These are phyloP conservation scores for Diplolepis rosae DNA, from an alignment of 2,888 invertebrate species.

Conservation along the genomic window DNA sequence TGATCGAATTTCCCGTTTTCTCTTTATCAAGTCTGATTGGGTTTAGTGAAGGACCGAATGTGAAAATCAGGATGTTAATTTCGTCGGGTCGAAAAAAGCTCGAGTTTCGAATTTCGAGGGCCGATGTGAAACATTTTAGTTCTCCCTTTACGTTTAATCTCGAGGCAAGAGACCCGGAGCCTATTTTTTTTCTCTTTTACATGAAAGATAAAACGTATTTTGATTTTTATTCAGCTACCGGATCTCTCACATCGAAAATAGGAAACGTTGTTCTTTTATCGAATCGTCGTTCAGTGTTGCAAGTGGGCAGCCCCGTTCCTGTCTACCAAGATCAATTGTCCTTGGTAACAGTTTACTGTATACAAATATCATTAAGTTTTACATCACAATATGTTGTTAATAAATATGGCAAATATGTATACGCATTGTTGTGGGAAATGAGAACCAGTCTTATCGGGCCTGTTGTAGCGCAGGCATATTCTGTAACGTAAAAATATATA, in stretches of 20 bases:
- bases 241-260: constrained; percentile 40
- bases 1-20: not conserved
- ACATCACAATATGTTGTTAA: constrained; percentile 69
- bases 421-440: constrained; percentile 74
- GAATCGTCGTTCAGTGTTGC: constrained; percentile 43
- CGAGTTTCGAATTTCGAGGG: not conserved
- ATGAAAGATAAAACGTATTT: constrained; percentile 19
- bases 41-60: constrained; percentile 66
- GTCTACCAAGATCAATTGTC: constrained; percentile 59
- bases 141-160: not conserved
- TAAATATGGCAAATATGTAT: constrained; percentile 69
- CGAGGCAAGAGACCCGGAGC: not conserved
- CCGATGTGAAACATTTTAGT: constrained; percentile 11
- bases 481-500: constrained; percentile 75
- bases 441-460: constrained; percentile 74
- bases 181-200: not conserved
- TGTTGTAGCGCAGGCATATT: constrained; percentile 71
- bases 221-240: not conserved
- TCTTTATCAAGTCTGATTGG: constrained; percentile 45
- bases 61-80: constrained; percentile 72
- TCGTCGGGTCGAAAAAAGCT: constrained; percentile 54
- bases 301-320: constrained; percentile 62
- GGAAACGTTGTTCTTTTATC: not conserved
- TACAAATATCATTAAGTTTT: constrained; percentile 73
- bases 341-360: constrained; percentile 67